Conservation (phyloP, 2,113 vertebrate species). For the Holacanthus passer region DNA sequence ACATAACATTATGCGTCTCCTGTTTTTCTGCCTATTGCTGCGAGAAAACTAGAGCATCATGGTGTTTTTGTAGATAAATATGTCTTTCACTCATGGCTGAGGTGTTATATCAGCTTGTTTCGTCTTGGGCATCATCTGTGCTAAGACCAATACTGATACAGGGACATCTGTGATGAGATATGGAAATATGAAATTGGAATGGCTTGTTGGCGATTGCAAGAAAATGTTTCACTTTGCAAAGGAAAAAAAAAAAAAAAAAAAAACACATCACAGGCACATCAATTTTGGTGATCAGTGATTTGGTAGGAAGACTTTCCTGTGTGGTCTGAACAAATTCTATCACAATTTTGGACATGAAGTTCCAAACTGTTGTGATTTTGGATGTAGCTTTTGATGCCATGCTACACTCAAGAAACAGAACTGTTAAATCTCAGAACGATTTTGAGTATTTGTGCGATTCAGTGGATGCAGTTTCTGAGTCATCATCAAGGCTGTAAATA, state of each 20-base stretch:
- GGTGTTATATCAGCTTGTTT: not conserved
- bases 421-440: not conserved
- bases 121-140: not conserved
- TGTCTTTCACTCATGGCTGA: not conserved
- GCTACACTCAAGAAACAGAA: too few species aligned
- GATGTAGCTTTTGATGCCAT: too few species aligned
- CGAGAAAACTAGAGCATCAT: not conserved
- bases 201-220: not conserved
- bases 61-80: not conserved
- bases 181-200: not conserved
- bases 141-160: not conserved
- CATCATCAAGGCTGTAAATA: slow-evolving; percentile 30
- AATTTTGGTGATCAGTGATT: not conserved
- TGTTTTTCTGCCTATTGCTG: not conserved
- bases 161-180: not conserved
- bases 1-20: too few species aligned
- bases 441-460: slow-evolving; percentile 4
- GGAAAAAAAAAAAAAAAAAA: not conserved
- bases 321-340: too few species aligned
- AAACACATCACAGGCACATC: too few species aligned
- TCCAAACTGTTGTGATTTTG: too few species aligned
- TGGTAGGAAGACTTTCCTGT: not conserved
- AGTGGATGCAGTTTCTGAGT: slow-evolving; percentile 23
- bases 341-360: too few species aligned
- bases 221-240: not conserved